Percentiles rank a stretch among this genome's conserved stretches.
These are phyloP conservation scores for Sclerodermus sp. DNA, from an alignment of 2,888 invertebrate genomes.

Conservation along the genomic window DNA sequence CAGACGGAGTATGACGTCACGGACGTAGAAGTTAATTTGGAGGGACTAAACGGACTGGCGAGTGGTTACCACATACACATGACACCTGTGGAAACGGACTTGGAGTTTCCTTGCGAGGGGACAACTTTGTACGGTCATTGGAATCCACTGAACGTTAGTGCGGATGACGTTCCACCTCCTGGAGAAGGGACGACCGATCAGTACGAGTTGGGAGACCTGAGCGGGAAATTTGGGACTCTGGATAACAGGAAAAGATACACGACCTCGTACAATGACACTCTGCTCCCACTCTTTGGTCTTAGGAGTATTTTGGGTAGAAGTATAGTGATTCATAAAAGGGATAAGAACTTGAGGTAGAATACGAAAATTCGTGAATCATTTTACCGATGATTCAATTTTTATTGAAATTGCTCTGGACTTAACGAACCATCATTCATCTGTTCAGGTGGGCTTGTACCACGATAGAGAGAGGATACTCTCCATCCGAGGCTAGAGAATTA, in stretches of 20 bases:
- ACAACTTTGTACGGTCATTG: slow-evolving; percentile 82
- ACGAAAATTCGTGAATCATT: too few species aligned
- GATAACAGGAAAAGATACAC: slow-evolving; percentile 65
- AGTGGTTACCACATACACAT: slow-evolving; percentile 81
- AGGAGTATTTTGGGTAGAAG: slow-evolving; percentile 85
- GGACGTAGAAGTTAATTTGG: slow-evolving; percentile 75
- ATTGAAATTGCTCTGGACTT: too few species aligned
- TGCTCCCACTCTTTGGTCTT: slow-evolving; percentile 78
- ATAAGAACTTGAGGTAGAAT: slow-evolving; percentile 52
- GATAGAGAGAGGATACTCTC: slow-evolving; percentile 84
- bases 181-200: slow-evolving; percentile 78
- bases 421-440: too few species aligned
- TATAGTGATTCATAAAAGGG: slow-evolving; percentile 77
- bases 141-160: slow-evolving; percentile 79
- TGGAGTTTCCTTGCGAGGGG: slow-evolving; percentile 86
- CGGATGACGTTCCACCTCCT: slow-evolving; percentile 64
- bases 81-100: slow-evolving; percentile 78
- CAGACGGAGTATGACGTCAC: slow-evolving; percentile 84
- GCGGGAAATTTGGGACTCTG: slow-evolving; percentile 82
- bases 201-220: slow-evolving; percentile 83
- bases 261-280: slow-evolving; percentile 75
- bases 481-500: slow-evolving; percentile 82
- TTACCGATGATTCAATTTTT: too few species aligned
- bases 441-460: slow-evolving; percentile 83
- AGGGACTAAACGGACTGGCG: slow-evolving; percentile 67